Base-by-base conservation (phyloP, 2,113 vertebrate genomes). In the Prionailurus viverrinus region DNA sequence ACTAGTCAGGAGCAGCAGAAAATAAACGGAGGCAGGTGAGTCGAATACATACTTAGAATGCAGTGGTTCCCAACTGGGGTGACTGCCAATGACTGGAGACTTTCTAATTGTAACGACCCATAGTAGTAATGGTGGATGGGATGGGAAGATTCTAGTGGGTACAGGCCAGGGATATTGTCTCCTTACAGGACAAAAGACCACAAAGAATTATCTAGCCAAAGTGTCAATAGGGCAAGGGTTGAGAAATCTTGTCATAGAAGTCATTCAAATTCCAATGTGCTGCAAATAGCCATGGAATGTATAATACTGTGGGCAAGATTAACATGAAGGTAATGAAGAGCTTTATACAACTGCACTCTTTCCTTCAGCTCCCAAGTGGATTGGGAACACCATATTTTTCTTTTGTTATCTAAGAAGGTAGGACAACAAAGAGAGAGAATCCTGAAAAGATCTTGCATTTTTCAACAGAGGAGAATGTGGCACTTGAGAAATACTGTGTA, bases 111-210 rank as follows among this genome's bases (percentile, higher is more conserved):
- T 78, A 88, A 71, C 76, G 14, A 51, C 6, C 18, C 48, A 5
- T 14, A 7, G 1, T 3, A 5, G 9, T 23, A 10, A 1, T 5
- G 5, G 10, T 6, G 1, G 11, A 13, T 16, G 15, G 9, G 21
- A 19, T 55, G 19, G 11, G 8, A 4, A 3, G 15, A 39, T 18
- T n/a, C 15, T 69, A 66, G 23, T n/a, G 13, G 11, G 7, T n/a
- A 85, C 15, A 63, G 14, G 4, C 6, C 23, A 69, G 29, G 39
- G 13, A 6, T 68, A 58, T 1, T 15, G 12, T 15, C 1, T 5
- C 41, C n/a, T 14, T 31, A 18, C 2, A 41, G 1, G 48, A 14
- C 33, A 39, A 10, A 71, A 65, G 5, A 91, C 11, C 61, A 39
- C 19, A 53, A 66, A 85, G 14, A 86, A 41, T 21, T 55, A 94